These are phyloP conservation scores for Danio tinwini DNA, from an alignment of 2,797 vertebrate genomes.

Conservation along the genomic window DNA sequence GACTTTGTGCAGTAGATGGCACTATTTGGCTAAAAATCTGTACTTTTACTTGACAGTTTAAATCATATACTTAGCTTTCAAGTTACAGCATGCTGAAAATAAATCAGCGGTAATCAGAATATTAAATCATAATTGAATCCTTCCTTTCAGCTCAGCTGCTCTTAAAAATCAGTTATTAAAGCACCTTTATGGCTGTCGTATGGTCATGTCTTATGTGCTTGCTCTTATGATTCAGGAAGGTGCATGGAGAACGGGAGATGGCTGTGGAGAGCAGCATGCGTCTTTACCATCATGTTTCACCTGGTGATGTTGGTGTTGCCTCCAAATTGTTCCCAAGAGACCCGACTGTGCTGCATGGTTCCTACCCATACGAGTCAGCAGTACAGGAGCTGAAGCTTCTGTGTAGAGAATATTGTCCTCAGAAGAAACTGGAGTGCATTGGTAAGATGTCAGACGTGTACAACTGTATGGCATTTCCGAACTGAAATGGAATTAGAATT, in stretches of 20 bases:
- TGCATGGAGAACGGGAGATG: conserved; percentile 78
- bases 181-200: background rate
- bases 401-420: conserved; percentile 84
- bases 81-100: conserved; percentile 7
- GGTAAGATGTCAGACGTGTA: conserved; percentile 73
- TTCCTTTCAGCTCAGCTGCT: background rate
- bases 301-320: conserved; percentile 83
- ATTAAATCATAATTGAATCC: background rate
- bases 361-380: conserved; percentile 83
- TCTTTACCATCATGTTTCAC: conserved; percentile 73
- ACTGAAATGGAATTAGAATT: background rate
- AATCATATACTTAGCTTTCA: background rate
- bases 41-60: background rate
- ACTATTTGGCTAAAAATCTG: conserved; percentile 35
- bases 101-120: too few relatives aligned
- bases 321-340: conserved; percentile 80
- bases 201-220: background rate
- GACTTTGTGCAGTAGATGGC: conserved; percentile 57
- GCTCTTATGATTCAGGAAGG: conserved; percentile 74
- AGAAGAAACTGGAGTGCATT: conserved; percentile 92
- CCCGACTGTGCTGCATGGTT: conserved; percentile 48
- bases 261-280: conserved; percentile 83
- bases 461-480: background rate
- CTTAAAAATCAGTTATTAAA: background rate
- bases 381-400: conserved; percentile 87